Base-by-base conservation (phyloP, 2,888 invertebrate species). In the Micoletzkya japonica region DNA sequence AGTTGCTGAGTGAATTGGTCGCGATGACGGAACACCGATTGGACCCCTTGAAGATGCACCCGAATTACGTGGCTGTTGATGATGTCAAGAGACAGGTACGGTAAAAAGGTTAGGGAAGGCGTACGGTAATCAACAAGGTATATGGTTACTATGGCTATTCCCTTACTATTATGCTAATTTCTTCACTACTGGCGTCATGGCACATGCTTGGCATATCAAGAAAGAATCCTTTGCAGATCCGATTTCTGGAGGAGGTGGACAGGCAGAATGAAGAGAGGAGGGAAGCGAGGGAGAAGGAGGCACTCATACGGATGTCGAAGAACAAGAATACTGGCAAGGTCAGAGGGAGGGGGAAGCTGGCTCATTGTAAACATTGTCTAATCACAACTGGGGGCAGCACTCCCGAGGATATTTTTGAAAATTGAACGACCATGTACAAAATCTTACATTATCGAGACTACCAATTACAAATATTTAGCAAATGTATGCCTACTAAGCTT, bases 191-290 rank as follows among this genome's bases (percentile, higher is more conserved):
- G n/a, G n/a, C n/a, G n/a, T n/a, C n/a, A n/a, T n/a, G n/a, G n/a
- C n/a, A n/a, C n/a, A n/a, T n/a, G n/a, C n/a, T n/a, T n/a, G n/a
- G n/a, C n/a, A n/a, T n/a, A 6, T 32, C n/a, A 34, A 49, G 30
- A 24, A 20, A 26, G 2, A 2, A 37, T 7, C 17, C 17, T 26
- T 61, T 14, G 10, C 96, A 97, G 88, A 89, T 97, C 70, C 94
- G 95, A 87, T 97, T 97, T 88, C 88, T 98, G 70, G 97, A 97
- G 88, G 96, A 98, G 87, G 87, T 98, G 72, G 97, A 97, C 87
- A 91, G 92, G 83, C 91, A 94, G 70, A 96, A 96, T 87, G 91
- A 93, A 86, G 94, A 94, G 86, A 89, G 93, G 71, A 93, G 95
- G 77, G 95, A 96, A 26, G 67, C 57, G 10, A 56, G 67, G 14